Percentiles rank a stretch among this genome's conserved stretches.
Evolutionary conservation across 53 echinoderm and acorn worm species (phyloP).

Genomic region (Paracentrotus lividus): DNA sequence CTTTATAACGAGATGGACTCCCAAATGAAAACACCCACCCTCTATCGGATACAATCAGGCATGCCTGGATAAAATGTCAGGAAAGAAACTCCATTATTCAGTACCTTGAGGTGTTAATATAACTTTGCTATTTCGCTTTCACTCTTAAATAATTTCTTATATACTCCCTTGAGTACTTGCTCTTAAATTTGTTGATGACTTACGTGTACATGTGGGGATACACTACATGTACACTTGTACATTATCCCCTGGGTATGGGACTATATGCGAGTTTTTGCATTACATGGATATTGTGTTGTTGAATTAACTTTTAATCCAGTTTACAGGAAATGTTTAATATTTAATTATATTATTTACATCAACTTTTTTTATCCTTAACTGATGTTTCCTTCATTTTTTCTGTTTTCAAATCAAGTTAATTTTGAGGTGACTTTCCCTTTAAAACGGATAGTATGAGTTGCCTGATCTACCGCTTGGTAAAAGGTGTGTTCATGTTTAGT

Average conservation of each 20-base stretch:
- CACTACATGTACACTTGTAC: not conserved
- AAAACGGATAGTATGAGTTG: too few species aligned
- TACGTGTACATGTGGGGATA: not conserved
- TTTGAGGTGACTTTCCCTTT: too few species aligned
- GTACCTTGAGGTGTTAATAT: not conserved
- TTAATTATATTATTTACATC: too few species aligned
- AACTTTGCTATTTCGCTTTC: not conserved
- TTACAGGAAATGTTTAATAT: too few species aligned
- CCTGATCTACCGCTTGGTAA: too few species aligned
- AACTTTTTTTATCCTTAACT: too few species aligned
- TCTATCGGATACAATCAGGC: not conserved
- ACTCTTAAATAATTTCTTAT: not conserved
- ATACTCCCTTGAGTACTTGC: not conserved
- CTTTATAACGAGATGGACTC: conserved; percentile 1
- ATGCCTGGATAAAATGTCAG: not conserved
- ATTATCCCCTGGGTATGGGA: too few species aligned
- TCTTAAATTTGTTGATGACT: not conserved
- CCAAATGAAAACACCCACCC: not conserved
- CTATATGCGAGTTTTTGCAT: not conserved
- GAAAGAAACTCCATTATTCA: not conserved
- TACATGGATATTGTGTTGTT: not conserved
- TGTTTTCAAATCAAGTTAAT: too few species aligned
- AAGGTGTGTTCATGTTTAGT: too few species aligned
- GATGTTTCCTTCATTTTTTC: too few species aligned
- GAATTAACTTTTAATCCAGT: not conserved